These are phyloP conservation scores for Spondyliosoma cantharus DNA, from an alignment of 2,797 vertebrate genomes.

Conservation along the genomic window DNA sequence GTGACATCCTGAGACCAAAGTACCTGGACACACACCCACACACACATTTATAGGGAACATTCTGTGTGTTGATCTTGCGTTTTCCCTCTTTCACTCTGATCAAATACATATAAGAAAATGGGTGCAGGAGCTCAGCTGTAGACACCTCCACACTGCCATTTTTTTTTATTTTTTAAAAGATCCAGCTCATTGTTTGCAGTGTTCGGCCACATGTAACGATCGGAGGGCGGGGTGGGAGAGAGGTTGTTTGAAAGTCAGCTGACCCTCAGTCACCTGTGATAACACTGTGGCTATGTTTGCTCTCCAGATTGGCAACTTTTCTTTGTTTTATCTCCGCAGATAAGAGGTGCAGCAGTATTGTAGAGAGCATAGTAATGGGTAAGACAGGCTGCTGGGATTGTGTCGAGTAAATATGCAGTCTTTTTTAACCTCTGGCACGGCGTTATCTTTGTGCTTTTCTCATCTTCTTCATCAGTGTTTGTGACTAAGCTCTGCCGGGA, in stretches of 20 bases:
- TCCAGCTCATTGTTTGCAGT: conserved; percentile 12
- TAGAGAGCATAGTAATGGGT: conserved; percentile 28
- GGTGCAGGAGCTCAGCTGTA: conserved; percentile 2
- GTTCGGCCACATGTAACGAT: not conserved
- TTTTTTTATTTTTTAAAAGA: conserved; percentile 22
- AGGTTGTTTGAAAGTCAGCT: conserved; percentile 52
- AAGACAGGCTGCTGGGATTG: conserved; percentile 21
- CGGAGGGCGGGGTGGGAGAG: conserved; percentile 7
- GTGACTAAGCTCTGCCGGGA: conserved; percentile 29
- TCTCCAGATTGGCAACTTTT: conserved; percentile 32
- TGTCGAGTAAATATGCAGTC: conserved; percentile 22
- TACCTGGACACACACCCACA: conserved; percentile 33
- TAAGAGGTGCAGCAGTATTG: conserved; percentile 58
- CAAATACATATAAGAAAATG: conserved; percentile 6
- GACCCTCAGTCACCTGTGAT: conserved; percentile 46
- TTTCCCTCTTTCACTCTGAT: conserved; percentile 24
- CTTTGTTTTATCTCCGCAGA: conserved; percentile 62
- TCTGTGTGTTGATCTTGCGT: conserved; percentile 24
- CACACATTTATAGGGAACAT: conserved; percentile 35
- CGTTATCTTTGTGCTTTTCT: conserved; percentile 41
- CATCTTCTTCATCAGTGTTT: conserved; percentile 25
- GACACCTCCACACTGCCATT: conserved; percentile 37
- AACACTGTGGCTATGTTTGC: conserved; percentile 50
- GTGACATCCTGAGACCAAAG: conserved; percentile 73
- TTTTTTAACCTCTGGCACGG: conserved; percentile 33